Evolutionary conservation across 2,113 vertebrate genomes (phyloP).

Genomic region (Cricetomys ansorgei): DNA sequence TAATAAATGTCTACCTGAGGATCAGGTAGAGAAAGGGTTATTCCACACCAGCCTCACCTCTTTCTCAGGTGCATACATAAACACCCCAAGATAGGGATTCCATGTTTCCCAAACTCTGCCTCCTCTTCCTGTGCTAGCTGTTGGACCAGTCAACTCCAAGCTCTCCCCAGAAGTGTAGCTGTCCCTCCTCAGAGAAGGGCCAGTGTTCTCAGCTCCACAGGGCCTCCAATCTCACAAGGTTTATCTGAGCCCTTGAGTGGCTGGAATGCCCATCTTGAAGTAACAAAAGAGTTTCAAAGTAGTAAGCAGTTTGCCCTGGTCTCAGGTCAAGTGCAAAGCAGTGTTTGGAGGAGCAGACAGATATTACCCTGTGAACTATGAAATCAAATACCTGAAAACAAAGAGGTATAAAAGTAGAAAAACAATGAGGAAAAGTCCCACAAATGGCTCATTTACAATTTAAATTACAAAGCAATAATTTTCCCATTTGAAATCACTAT

Average conservation of each 20-base stretch:
- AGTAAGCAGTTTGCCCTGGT: rapidly evolving
- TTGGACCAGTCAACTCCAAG: neutral
- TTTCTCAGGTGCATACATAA: neutral
- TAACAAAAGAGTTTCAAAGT: neutral
- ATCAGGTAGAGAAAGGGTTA: no score
- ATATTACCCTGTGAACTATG: no score
- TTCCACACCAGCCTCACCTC: no score
- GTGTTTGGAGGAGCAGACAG: neutral
- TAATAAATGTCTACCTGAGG: neutral
- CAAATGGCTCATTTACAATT: neutral
- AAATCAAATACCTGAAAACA: neutral
- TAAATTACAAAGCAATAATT: neutral
- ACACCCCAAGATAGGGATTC: no score
- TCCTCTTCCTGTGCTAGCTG: neutral
- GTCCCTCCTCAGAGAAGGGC: rapidly evolving
- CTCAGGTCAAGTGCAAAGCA: neutral
- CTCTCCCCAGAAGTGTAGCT: neutral
- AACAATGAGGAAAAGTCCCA: no score
- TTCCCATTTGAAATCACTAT: neutral
- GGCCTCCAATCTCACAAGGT: neutral
- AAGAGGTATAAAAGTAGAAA: neutral
- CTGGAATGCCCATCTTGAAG: rapidly evolving
- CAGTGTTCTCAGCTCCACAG: neutral
- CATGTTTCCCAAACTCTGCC: neutral
- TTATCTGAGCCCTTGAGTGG: no score